These are phyloP conservation scores for Cichladusa arquata DNA, from an alignment of 2,113 vertebrate species.

Conservation along the genomic window DNA sequence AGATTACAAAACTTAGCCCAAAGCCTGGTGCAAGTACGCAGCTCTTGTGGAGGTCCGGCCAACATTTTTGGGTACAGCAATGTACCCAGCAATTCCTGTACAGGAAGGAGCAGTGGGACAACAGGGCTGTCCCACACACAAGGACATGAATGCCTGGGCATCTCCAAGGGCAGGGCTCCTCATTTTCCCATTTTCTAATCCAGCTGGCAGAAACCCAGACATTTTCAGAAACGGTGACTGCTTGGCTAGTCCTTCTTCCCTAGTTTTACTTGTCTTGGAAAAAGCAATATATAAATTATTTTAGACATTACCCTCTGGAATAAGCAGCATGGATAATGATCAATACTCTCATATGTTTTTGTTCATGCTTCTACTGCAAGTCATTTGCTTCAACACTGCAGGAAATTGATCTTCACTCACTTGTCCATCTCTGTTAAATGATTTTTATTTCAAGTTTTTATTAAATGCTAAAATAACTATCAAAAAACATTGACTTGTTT, in stretches of 20 bases:
- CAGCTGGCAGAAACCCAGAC: not conserved
- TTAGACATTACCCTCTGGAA: not conserved
- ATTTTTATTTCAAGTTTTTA: not conserved
- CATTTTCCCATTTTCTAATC: not conserved
- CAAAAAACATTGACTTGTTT: not conserved
- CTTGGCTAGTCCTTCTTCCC: not conserved
- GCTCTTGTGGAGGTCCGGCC: not conserved
- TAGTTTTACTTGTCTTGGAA: not conserved
- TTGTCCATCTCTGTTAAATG: not conserved
- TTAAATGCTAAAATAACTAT: not conserved
- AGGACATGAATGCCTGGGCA: accelerated
- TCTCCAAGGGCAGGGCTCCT: accelerated
- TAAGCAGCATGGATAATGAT: not conserved
- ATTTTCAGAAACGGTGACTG: not conserved
- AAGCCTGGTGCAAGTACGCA: accelerated
- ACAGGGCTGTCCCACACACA: not conserved
- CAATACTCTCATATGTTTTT: not conserved
- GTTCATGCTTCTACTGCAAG: not conserved
- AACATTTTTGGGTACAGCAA: not conserved
- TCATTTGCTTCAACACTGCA: not conserved
- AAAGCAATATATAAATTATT: not conserved
- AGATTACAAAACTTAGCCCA: not conserved
- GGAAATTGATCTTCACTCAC: not conserved
- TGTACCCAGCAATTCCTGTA: no score
- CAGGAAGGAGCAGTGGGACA: not conserved